phyloP scores from a whole-genome alignment of 64 coral and sea anemone species.

The Porites lutea region DNA sequence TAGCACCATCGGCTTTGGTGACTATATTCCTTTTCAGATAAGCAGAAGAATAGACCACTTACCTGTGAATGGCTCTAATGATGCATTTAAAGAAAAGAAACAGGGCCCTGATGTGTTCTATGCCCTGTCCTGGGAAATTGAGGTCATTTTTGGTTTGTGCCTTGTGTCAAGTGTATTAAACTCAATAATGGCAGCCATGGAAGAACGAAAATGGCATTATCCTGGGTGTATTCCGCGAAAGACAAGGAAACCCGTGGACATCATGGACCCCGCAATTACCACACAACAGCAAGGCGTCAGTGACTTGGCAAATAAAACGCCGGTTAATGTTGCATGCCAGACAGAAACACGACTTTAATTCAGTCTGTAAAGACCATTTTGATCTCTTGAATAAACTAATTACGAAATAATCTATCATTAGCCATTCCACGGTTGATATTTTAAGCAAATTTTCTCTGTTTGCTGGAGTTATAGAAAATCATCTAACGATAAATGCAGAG shows the following conservation, averaged over 20 bases:
- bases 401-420: too few species aligned
- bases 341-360: too few species aligned
- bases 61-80: neutral
- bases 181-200: conserved; percentile 35
- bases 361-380: too few species aligned
- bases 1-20: conserved; percentile 72
- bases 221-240: conserved; percentile 6
- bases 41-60: neutral
- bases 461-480: too few species aligned
- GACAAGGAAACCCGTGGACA: neutral
- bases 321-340: too few species aligned
- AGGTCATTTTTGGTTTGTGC: conserved; percentile 22
- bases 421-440: too few species aligned
- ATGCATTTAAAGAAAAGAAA: neutral
- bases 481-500: too few species aligned
- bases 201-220: conserved; percentile 24
- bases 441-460: too few species aligned
- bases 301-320: neutral
- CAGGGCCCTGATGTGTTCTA: neutral
- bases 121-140: neutral
- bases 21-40: conserved; percentile 26
- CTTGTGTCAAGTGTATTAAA: conserved; percentile 68
- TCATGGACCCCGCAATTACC: too few species aligned
- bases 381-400: too few species aligned
- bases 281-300: neutral